Base-by-base conservation (phyloP, 2,113 vertebrate genomes). In the Pipa parva region DNA sequence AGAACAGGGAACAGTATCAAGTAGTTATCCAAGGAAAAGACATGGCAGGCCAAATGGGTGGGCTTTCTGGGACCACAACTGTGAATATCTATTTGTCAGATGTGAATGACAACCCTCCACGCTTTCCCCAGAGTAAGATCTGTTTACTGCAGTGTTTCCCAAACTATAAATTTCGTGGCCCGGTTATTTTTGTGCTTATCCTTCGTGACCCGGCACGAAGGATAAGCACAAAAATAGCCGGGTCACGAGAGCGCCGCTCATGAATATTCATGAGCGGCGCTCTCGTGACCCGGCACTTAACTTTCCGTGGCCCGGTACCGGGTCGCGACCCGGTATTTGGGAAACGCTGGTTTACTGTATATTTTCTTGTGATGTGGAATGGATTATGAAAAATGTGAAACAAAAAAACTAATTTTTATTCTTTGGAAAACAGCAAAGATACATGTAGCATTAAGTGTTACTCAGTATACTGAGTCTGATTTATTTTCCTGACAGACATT, bases 1-100 rank as follows among this genome's bases (percentile, higher is more conserved):
- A 98, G 78, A 92, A 92, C 26, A 90, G 88, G 36, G 91, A 97
- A 24, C 87, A 95, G 21, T 97, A 96, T 79, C 92, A 95, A 86
- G 95, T 98, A 33, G 92, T 98, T 79, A 98, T 98, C 75, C 96
- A 98, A 80, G 96, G 92, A 5, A 98, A 98, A 71, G 96, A 98
- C 78, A 98, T 98, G 96, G 93, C 92, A 1, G 96, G 96, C 3
- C 96, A 98, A 85, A 96, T 95, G 94, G 96, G 96, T 0, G 96
- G 96, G 24, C 75, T 98, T 55, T 97, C 94, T 0, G 96, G 95
- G 11, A 97, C 95, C 69, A 95, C 96, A 9, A 93, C 90, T 0
- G 95, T 98, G 82, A 98, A 93, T 83, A 95, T 98, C 86, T 92
- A 90, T 0, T 54, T 98, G 63, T 89, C 89, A 0, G 96, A 98